Evolutionary conservation across 2,113 vertebrate species (phyloP).

Genomic region (Erpornis zantholeuca): DNA sequence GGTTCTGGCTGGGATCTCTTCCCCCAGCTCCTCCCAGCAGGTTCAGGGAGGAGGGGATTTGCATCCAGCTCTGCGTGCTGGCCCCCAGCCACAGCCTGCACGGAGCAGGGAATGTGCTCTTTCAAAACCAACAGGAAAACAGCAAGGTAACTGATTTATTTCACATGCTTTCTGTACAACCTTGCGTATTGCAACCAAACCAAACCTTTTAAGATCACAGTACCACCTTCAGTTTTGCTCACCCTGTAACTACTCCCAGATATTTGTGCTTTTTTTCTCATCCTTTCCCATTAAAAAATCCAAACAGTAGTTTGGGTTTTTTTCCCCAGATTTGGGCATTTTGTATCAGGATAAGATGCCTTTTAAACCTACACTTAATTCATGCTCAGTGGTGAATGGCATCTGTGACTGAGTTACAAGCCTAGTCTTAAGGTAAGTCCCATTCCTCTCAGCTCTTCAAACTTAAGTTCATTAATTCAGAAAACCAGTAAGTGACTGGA

Average conservation of each 20-base stretch:
- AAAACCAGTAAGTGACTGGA: background rate
- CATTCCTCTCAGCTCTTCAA: background rate
- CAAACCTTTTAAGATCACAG: background rate
- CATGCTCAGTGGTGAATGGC: background rate
- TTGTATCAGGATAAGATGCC: background rate
- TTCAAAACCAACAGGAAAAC: background rate
- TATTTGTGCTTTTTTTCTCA: background rate
- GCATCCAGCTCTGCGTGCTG: background rate
- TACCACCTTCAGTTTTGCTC: background rate
- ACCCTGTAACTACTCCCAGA: background rate
- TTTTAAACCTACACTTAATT: background rate
- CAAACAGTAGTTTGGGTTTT: background rate
- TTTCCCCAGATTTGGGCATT: background rate
- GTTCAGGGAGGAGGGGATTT: background rate
- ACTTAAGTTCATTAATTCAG: background rate
- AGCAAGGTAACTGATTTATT: background rate
- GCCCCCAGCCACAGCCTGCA: background rate
- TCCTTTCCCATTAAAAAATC: background rate
- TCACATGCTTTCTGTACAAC: background rate
- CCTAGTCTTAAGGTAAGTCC: background rate
- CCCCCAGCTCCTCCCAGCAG: background rate
- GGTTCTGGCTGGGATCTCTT: background rate
- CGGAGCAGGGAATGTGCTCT: background rate
- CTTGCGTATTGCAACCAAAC: background rate
- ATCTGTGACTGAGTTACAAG: background rate